Evolutionary conservation across 2,888 invertebrate species (phyloP), one percentile per base, ranked within the genome.

Genomic region (Eilema caniola): DNA sequence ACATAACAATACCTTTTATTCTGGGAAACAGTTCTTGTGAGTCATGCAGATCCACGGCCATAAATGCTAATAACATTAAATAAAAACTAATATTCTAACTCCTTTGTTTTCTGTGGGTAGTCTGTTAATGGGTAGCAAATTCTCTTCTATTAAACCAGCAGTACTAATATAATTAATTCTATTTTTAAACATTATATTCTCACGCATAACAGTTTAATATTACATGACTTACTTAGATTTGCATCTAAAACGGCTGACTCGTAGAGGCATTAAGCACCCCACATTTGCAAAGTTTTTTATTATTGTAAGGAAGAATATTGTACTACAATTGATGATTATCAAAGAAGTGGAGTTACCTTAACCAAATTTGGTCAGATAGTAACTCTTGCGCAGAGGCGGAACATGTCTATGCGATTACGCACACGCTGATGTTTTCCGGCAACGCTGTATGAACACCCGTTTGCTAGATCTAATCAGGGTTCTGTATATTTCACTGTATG

Each of bases 391-490:
- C 56, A 61, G 60, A 68, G 69, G 63, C 67, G 66, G 69, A 77
- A 72, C 71, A 75, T 66, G 47, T 73, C 64, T 37, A 33, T 66
- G 28, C 70, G 77, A 73, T 73, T 66, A 68, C 69, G 70, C 64
- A 62, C 61, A 66, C 61, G 67, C 67, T 72, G 67, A 71, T 72
- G 65, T 76, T 72, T 73, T 71, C 73, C 79, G 76, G 64, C 71
- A 81, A 73, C 77, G 61, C 53, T 70, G 57, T 72, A 63, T 71
- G 73, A 73, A 63, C 71, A 70, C 69, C 71, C 72, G 66, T 81
- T 79, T 69, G 66, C 63, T 72, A 74, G 82, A 82, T 80, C 37
- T 77, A 75, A 80, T 80, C 82, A 75, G 70, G 64, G 69, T 59
- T 66, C 74, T 66, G 74, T 63, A 69, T 69, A 67, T 57, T 63